Percentiles rank a stretch among this genome's conserved stretches.
Evolutionary conservation across 2,888 invertebrate genomes (phyloP).

Genomic region (Torymus auratus): DNA sequence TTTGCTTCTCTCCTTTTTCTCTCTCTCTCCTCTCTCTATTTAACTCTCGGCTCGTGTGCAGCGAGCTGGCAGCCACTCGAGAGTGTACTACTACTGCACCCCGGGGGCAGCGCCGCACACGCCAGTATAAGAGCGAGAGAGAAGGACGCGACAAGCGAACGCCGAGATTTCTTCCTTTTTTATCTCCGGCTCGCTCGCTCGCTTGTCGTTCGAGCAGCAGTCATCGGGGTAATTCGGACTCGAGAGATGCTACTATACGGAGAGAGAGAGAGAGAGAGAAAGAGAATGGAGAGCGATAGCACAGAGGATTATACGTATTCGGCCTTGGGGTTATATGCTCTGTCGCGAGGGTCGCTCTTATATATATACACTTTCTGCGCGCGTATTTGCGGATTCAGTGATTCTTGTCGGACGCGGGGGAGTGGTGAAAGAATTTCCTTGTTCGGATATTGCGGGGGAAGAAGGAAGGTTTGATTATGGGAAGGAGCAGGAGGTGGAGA

Average conservation of each 20-base stretch:
- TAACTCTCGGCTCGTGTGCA: neutral
- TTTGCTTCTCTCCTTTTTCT: neutral
- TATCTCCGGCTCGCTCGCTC: neutral
- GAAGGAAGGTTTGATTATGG: no score
- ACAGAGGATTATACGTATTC: constrained; percentile 4
- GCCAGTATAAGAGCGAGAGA: neutral
- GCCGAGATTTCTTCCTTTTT: neutral
- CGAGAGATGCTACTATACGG: neutral
- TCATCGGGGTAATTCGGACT: constrained; percentile 9
- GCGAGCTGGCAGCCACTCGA: no score
- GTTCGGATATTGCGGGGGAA: no score
- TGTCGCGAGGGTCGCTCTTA: constrained; percentile 3
- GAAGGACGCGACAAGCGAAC: neutral
- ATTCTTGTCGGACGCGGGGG: no score
- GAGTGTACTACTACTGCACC: no score
- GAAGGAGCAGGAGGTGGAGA: no score
- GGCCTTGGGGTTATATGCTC: constrained; percentile 6
- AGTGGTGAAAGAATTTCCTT: no score
- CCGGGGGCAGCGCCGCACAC: neutral
- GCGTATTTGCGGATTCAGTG: no score
- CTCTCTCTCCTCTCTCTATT: neutral
- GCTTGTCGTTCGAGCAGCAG: neutral
- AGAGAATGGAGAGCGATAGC: no score
- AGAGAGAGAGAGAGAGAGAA: no score
- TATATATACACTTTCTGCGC: neutral